phyloP scores from a whole-genome alignment of 2,113 vertebrate species.

The Syngnathus floridae region DNA sequence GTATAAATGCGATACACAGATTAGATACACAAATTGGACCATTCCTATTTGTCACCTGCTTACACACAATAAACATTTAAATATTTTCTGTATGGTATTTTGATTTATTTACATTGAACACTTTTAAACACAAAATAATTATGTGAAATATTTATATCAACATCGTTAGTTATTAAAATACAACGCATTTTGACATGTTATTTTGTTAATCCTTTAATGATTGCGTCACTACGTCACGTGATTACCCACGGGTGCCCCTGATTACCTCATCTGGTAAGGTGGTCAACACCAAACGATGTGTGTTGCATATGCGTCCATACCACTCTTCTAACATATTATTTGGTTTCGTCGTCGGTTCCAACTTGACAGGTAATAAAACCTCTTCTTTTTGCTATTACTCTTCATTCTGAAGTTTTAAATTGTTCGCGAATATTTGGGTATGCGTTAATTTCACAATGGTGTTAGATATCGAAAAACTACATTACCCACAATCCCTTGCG shows the following conservation, averaged over 20 bases:
- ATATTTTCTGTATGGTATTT: background rate
- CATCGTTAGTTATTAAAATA: background rate
- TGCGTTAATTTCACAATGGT: background rate
- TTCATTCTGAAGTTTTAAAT: too few relatives aligned
- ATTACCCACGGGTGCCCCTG: background rate
- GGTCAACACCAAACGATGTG: background rate
- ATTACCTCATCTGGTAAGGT: background rate
- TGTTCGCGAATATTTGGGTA: background rate
- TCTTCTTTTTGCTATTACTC: background rate
- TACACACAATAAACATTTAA: background rate
- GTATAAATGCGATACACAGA: constrained; percentile 15
- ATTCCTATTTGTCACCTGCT: background rate
- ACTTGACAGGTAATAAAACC: background rate
- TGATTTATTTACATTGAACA: background rate
- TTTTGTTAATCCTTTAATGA: background rate
- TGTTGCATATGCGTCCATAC: background rate
- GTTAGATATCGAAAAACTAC: background rate
- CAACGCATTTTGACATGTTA: background rate
- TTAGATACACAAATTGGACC: background rate
- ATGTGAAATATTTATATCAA: background rate
- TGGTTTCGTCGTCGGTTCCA: background rate
- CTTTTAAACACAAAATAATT: background rate
- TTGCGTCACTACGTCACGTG: background rate
- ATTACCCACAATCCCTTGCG: constrained; percentile 2
- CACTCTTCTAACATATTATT: background rate